phyloP scores from a whole-genome alignment of 2,888 invertebrate species.

The Encarsia formosa region DNA sequence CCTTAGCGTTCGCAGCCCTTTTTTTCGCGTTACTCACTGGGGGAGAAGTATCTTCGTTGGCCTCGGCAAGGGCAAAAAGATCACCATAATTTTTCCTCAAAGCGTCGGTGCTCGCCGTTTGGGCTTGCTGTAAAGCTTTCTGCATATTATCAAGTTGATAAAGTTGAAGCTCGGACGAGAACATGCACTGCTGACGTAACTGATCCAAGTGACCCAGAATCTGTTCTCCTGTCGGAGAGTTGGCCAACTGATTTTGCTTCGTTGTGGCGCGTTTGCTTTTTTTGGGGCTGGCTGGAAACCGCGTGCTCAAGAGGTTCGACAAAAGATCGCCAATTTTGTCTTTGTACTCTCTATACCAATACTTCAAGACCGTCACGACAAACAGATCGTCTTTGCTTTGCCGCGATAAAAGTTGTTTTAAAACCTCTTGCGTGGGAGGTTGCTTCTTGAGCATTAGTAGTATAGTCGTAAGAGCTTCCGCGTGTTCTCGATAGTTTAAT shows the following conservation, averaged over 20 bases:
- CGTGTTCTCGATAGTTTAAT: slow-evolving; percentile 76
- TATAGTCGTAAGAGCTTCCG: slow-evolving; percentile 89
- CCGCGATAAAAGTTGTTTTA: slow-evolving; percentile 78
- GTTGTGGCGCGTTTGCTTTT: slow-evolving; percentile 78
- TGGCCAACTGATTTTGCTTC: slow-evolving; percentile 67
- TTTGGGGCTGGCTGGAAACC: slow-evolving; percentile 85
- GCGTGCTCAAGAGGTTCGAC: slow-evolving; percentile 71
- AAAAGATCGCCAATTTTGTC: slow-evolving; percentile 82
- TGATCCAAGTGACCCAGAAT: slow-evolving; percentile 90
- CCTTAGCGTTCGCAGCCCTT: slow-evolving; percentile 42
- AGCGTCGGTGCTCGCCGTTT: slow-evolving; percentile 81
- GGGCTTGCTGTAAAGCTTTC: slow-evolving; percentile 83
- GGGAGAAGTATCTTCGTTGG: slow-evolving; percentile 61
- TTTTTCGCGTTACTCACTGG: slow-evolving; percentile 55
- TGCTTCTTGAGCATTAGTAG: slow-evolving; percentile 88
- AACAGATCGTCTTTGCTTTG: slow-evolving; percentile 77
- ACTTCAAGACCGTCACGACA: slow-evolving; percentile 84
- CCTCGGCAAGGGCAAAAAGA: slow-evolving; percentile 81
- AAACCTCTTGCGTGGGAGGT: slow-evolving; percentile 73
- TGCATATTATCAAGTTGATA: slow-evolving; percentile 90
- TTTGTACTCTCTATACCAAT: slow-evolving; percentile 91
- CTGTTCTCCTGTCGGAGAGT: slow-evolving; percentile 76
- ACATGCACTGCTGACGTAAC: slow-evolving; percentile 70
- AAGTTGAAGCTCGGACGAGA: slow-evolving; percentile 54
- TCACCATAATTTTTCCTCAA: slow-evolving; percentile 89